phyloP scores from a whole-genome alignment of 2,797 vertebrate genomes.

The Loriculus beryllinus region DNA sequence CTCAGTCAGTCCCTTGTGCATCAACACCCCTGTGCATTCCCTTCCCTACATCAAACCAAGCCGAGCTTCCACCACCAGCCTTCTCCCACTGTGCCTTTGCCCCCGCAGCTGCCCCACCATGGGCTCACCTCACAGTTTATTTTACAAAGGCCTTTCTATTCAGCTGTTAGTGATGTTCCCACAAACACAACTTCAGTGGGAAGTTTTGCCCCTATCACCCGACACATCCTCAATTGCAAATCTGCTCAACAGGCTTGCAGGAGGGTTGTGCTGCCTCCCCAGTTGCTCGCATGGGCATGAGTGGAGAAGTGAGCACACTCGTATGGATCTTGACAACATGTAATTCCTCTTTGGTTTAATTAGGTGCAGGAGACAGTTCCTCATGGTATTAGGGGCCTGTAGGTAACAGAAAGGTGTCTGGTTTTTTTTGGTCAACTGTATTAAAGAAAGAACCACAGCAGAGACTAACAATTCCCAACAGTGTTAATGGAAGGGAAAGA shows the following conservation, averaged over 20 bases:
- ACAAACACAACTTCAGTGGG: neutral
- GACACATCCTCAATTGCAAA: neutral
- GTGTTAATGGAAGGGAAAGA: neutral
- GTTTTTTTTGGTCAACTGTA: neutral
- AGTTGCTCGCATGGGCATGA: neutral
- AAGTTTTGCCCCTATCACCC: neutral
- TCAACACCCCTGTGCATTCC: neutral
- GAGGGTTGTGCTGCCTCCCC: neutral
- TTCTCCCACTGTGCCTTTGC: neutral
- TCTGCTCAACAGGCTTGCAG: neutral
- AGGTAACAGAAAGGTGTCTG: neutral
- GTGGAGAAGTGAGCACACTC: neutral
- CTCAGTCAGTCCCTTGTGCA: neutral
- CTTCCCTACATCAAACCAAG: neutral
- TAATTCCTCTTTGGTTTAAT: neutral
- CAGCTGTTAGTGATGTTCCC: constrained; percentile 32
- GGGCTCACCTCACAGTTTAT: constrained; percentile 4
- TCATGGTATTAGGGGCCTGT: neutral
- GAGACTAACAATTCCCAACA: neutral
- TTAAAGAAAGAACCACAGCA: neutral
- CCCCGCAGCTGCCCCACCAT: fast-evolving
- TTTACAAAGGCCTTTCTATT: neutral
- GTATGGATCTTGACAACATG: neutral
- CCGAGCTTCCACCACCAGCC: neutral
- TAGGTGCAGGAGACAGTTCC: neutral